A percentile compares a stretch with the other conserved stretches of the same genome.
Conservation (phyloP, 2,888 invertebrate species). For the Ceriagrion tenellum region DNA sequence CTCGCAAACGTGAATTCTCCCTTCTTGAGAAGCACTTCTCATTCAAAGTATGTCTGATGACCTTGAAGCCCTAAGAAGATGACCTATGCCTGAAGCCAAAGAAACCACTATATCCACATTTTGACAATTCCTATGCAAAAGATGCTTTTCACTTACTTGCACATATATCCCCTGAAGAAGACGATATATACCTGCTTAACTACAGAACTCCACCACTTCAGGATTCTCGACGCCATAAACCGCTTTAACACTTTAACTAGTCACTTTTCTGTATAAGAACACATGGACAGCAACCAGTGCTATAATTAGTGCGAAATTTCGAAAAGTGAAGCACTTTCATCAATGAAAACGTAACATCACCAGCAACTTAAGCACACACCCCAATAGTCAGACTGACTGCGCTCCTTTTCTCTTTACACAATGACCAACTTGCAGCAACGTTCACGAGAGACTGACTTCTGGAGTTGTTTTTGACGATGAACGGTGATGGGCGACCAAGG, state of each 20-base stretch:
- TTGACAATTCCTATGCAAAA: no score
- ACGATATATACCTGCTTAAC: no score
- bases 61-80: no score
- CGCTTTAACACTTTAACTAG: neutral
- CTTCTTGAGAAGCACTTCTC: neutral
- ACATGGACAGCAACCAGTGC: neutral
- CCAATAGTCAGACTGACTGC: neutral
- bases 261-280: neutral
- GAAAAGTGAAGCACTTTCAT: neutral
- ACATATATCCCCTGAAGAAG: no score
- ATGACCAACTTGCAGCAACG: neutral
- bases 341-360: no score
- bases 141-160: no score
- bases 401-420: neutral
- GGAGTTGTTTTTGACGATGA: neutral
- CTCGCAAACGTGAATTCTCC: conserved; percentile 6
- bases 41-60: conserved; percentile 7
- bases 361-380: neutral
- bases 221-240: no score
- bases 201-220: no score
- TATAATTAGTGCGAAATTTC: neutral
- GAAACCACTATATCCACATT: no score
- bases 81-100: no score
- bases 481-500: neutral
- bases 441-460: neutral